Evolutionary conservation across 2,888 invertebrate species (phyloP), one percentile per base, ranked within the genome.

Genomic region (Mythimna ferrago): DNA sequence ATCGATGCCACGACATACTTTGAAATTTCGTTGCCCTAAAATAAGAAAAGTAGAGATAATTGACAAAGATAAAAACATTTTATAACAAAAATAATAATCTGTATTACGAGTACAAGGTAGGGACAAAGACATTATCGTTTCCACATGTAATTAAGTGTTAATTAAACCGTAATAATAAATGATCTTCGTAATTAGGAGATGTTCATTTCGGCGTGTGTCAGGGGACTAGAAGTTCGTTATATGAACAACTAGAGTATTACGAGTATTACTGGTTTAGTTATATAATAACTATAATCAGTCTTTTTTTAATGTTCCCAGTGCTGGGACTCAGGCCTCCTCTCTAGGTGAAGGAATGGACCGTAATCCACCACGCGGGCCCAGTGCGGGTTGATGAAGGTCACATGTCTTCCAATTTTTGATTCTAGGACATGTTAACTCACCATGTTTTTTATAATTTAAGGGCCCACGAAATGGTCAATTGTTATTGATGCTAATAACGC

Each of bases 121-220:
- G 19, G 10, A 14, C 2, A 44, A 19, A 54, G 35, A 44, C 19
- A 35, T 35, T 44, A 72, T 54, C 21, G 1, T 38, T 76, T 48
- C 38, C 44, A 76, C 38, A n/a, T 44, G 14, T 56, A 66, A 72
- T 65, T 38, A 76, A 1, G 11, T 65, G 44, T 21, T 54, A 76
- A 75, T 76, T 76, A 48, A 38, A 48, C 35, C 9, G 26, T 56
- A 66, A 32, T 48, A 66, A 38, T 38, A 48, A 73, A 66, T 66
- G 26, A 67, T 48, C 38, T 56, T 66, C 10, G 10, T 56, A 76
- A 76, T 67, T 66, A 38, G n/a, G 38, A 56, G n/a, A 41, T 48
- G 14, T 48, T 56, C 5, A 67, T 73, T 76, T 76, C 6, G 16
- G 16, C 35, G 76, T 41, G 63, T 48, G 44, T 54, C 21, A 51